Evolutionary conservation across 2,888 invertebrate species (phyloP), one percentile per base, ranked within the genome.

Genomic region (Anaspis maculata): DNA sequence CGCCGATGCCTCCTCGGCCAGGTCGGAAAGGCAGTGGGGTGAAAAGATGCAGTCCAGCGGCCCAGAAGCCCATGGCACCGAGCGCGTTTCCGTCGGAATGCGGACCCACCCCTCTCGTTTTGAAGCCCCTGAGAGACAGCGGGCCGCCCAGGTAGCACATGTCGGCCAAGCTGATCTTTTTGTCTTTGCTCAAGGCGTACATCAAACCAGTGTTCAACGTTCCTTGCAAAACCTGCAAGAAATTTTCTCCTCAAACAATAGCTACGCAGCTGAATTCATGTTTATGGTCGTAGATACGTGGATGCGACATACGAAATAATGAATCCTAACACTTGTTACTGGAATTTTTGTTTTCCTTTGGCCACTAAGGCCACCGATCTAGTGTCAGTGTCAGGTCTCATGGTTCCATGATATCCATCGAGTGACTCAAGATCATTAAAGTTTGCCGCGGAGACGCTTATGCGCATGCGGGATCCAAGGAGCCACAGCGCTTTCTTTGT

Each of bases 71-170:
- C 56, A 77, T 74, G 3, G 83, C 81, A 2, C 89, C 89, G 1
- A 81, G 61, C 3, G 83, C 74, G 52, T 77, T 79, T 32, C 83
- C 83, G 44, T 91, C 87, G 15, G 73, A 65, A 41, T 85, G 83
- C 0, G 92, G 89, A 0, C 94, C 94, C 14, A 85, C 79, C n/a
- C 92, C 89, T 43, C 87, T 74, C 64, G 79, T 76, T 34, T 78
- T 75, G 65, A 96, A 97, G 9, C 96, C 97, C 43, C 97, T 71
- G 13, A 97, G 57, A 24, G 84, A 80, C 42, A 87, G 68, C 1
- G 96, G 90, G 0, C 97, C 96, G 2, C 97, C 97, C 26, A 92
- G 69, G 66, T 81, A 90, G 68, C 85, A 86, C 49, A 78, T 72
- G 62, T 90, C 89, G 15, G 77, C 71, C 39, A 83, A 69, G 44